A percentile compares a stretch with the other conserved stretches of the same genome.
Evolutionary conservation across 1,140 invertebrate species (phyloP).

Genomic region (Apis mellifera): Amel_HAv3.1 CM009944.2:5037001-5037500

Average conservation of each 20-base stretch:
- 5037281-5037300: conserved; percentile 86
- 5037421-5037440: conserved; percentile 77
- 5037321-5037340: conserved; percentile 85
- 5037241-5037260: conserved; percentile 87
- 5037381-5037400: conserved; percentile 78
- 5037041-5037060: background rate
- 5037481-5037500: background rate
- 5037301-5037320: conserved; percentile 88
- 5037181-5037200: background rate
- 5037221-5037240: conserved; percentile 84
- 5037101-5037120: background rate
- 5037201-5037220: background rate
- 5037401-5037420: conserved; percentile 82
- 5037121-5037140: background rate
- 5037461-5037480: conserved; percentile 29
- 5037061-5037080: conserved; percentile 24
- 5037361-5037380: conserved; percentile 85
- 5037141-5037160: background rate
- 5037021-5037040: conserved; percentile 13
- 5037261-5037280: conserved; percentile 85
- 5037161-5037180: background rate
- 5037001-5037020: conserved; percentile 3
- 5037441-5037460: conserved; percentile 71
- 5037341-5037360: conserved; percentile 91
- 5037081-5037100: conserved; percentile 43